A percentile compares a stretch with the other conserved stretches of the same genome.
Evolutionary conservation across 2,113 vertebrate species (phyloP).

Genomic region (Macaca mulatta): DNA sequence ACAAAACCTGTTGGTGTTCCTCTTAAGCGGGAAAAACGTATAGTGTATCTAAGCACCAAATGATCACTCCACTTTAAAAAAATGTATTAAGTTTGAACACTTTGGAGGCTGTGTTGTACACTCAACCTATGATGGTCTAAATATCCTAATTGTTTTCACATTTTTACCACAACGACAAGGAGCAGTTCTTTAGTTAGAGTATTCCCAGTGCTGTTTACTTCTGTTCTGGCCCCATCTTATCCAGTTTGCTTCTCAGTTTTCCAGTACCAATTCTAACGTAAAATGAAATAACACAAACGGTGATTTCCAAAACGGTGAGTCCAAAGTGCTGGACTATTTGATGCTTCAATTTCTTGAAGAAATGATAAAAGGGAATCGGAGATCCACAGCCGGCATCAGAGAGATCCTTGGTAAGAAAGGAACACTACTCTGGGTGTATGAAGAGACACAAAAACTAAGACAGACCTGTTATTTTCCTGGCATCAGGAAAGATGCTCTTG

Average conservation of each 20-base stretch:
- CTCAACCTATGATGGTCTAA: not conserved
- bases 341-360: constrained; percentile 30
- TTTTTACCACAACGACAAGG: not conserved
- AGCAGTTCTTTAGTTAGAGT: not conserved
- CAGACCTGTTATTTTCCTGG: not conserved
- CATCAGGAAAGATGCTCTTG: not conserved
- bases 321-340: constrained; percentile 8
- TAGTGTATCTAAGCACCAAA: not conserved
- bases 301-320: constrained; percentile 28
- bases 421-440: not conserved
- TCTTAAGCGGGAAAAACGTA: not conserved
- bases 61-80: not conserved
- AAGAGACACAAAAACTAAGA: not conserved
- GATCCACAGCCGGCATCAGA: not conserved
- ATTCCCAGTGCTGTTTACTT: not conserved
- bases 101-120: not conserved
- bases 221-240: not conserved
- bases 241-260: constrained; percentile 7
- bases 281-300: constrained; percentile 31
- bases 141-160: not conserved
- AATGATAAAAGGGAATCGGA: constrained; percentile 9
- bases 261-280: not conserved
- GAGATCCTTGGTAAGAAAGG: not conserved
- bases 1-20: not conserved
- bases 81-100: not conserved